phyloP scores from a whole-genome alignment of 2,797 vertebrate genomes.

The Meda fulgida region DNA sequence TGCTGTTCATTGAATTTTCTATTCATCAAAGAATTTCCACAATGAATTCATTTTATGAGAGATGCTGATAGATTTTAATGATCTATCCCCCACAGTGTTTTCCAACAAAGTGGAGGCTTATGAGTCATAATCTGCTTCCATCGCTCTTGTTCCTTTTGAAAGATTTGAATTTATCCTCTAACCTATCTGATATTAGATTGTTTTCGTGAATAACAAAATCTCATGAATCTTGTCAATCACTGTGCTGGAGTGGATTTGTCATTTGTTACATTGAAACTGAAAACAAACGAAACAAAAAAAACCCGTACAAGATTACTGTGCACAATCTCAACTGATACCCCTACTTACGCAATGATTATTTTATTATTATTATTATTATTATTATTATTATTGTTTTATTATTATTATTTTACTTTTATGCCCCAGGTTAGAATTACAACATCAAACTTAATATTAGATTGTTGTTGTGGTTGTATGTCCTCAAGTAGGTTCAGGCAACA shows the following conservation, averaged over 20 bases:
- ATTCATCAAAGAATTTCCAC: neutral
- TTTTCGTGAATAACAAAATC: conserved; percentile 76
- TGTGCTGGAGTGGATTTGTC: conserved; percentile 57
- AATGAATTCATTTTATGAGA: conserved; percentile 36
- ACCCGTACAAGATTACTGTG: conserved; percentile 44
- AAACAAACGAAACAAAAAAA: conserved; percentile 32
- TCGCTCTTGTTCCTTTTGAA: conserved; percentile 64
- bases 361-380: too few relatives aligned
- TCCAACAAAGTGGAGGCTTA: conserved; percentile 67
- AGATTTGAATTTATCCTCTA: conserved; percentile 73
- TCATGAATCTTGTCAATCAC: conserved; percentile 73
- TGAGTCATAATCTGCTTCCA: conserved; percentile 57
- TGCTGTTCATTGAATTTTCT: neutral
- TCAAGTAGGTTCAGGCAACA: neutral
- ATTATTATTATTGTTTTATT: neutral
- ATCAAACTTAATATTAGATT: conserved; percentile 31
- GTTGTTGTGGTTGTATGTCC: conserved; percentile 19
- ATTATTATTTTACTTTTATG: neutral
- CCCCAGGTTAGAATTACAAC: conserved; percentile 25
- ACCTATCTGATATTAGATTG: conserved; percentile 71
- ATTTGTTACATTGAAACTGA: conserved; percentile 35
- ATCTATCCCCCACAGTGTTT: conserved; percentile 64
- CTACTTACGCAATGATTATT: neutral
- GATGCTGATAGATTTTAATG: conserved; percentile 69
- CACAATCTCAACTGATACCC: conserved; percentile 6